phyloP scores from a whole-genome alignment of 2,888 invertebrate genomes.

The Eupithecia insigniata region DNA sequence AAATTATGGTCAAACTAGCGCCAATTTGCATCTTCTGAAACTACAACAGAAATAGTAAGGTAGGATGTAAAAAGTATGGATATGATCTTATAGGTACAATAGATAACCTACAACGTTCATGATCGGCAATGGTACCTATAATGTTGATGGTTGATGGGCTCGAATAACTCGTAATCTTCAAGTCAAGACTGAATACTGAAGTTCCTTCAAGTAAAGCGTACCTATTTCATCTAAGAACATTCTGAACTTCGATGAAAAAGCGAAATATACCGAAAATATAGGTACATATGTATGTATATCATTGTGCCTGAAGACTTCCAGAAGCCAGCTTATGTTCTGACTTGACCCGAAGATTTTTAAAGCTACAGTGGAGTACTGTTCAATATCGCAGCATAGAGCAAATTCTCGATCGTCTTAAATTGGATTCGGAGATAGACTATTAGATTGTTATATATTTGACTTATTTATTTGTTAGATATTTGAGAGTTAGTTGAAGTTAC shows the following conservation, averaged over 20 bases:
- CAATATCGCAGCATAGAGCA: constrained; percentile 22
- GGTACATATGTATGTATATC: too few relatives aligned
- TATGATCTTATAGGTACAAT: background rate
- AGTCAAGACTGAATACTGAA: background rate
- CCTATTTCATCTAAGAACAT: too few relatives aligned
- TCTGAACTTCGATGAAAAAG: background rate
- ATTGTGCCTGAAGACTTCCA: background rate
- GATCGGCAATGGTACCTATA: background rate
- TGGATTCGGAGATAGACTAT: constrained; percentile 9
- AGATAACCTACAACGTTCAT: background rate
- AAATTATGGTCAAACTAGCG: background rate
- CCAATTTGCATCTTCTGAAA: background rate
- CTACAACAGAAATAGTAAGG: background rate
- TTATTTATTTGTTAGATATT: too few relatives aligned
- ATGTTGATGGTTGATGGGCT: background rate
- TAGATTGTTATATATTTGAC: background rate
- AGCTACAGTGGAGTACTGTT: constrained; percentile 45
- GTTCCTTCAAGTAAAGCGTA: constrained; percentile 1
- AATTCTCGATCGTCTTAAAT: constrained; percentile 28
- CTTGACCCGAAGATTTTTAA: constrained; percentile 43
- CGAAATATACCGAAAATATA: background rate
- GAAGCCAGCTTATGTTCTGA: constrained; percentile 1
- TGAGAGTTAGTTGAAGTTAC: background rate
- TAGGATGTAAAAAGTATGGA: background rate
- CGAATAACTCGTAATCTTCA: background rate